Evolutionary conservation across 2,797 vertebrate species (phyloP).

Genomic region (Nothura maculosa): DNA sequence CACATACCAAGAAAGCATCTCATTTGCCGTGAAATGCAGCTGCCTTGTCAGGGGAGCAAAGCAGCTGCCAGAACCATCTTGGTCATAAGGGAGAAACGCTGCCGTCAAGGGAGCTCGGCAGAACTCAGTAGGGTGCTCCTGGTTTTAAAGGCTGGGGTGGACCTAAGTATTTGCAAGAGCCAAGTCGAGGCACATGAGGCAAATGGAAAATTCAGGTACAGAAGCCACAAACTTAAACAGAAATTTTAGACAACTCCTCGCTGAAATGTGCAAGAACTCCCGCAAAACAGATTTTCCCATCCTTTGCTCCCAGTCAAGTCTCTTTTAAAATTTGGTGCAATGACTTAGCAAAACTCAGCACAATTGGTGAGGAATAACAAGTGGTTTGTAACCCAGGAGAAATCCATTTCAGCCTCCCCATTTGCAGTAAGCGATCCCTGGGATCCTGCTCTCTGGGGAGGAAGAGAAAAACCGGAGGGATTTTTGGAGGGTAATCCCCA

Average conservation of each 20-base stretch:
- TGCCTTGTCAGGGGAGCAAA: neutral
- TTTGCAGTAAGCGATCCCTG: neutral
- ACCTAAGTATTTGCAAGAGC: neutral
- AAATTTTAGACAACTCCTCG: neutral
- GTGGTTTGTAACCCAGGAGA: neutral
- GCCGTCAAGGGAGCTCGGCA: constrained; percentile 5
- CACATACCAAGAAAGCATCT: neutral
- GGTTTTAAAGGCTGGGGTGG: neutral
- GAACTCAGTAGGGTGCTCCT: neutral
- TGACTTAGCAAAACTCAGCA: neutral
- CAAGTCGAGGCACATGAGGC: neutral
- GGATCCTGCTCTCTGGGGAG: neutral
- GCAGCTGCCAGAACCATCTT: neutral
- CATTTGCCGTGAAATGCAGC: constrained; percentile 27
- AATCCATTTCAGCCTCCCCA: neutral
- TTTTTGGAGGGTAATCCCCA: neutral
- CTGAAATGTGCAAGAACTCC: neutral
- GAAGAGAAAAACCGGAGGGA: neutral
- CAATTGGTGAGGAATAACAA: neutral
- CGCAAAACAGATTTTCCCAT: neutral
- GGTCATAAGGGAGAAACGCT: neutral
- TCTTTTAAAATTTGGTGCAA: neutral
- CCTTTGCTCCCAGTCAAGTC: neutral
- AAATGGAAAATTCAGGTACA: neutral
- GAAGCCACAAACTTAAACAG: neutral